Percentiles rank a stretch among this genome's conserved stretches.
These are phyloP conservation scores for Plecotus auritus DNA, from an alignment of 2,113 vertebrate genomes.

Conservation along the genomic window DNA sequence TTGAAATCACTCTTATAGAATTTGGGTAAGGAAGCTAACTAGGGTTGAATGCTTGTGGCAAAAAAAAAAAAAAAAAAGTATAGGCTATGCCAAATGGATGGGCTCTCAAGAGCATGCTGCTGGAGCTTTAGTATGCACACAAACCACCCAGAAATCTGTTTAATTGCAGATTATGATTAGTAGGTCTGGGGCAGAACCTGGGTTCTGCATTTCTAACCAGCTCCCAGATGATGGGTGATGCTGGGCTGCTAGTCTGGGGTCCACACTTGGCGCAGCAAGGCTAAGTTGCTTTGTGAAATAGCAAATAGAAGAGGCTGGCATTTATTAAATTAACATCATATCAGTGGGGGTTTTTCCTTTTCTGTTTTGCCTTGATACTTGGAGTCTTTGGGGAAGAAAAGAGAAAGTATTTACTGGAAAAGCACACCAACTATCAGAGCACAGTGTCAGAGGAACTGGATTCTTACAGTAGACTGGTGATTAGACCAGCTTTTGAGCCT, in stretches of 20 bases:
- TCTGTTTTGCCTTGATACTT: not conserved
- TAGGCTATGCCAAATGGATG: no score
- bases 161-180: not conserved
- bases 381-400: not conserved
- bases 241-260: not conserved
- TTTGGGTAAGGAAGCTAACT: not conserved
- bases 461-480: not conserved
- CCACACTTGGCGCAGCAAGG: not conserved
- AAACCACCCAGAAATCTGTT: not conserved
- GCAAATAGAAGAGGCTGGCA: not conserved
- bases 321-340: not conserved
- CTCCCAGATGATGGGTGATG: not conserved
- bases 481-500: not conserved
- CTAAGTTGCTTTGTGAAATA: not conserved
- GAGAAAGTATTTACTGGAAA: not conserved
- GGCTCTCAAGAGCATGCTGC: not conserved
- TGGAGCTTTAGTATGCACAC: not conserved
- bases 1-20: not conserved
- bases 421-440: not conserved
- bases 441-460: not conserved
- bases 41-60: not conserved
- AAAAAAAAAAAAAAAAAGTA: not conserved
- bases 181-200: not conserved
- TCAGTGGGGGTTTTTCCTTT: not conserved
- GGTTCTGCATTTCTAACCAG: not conserved